These are phyloP conservation scores for Tragelaphus scriptus DNA, from an alignment of 2,113 vertebrate genomes.

Conservation along the genomic window DNA sequence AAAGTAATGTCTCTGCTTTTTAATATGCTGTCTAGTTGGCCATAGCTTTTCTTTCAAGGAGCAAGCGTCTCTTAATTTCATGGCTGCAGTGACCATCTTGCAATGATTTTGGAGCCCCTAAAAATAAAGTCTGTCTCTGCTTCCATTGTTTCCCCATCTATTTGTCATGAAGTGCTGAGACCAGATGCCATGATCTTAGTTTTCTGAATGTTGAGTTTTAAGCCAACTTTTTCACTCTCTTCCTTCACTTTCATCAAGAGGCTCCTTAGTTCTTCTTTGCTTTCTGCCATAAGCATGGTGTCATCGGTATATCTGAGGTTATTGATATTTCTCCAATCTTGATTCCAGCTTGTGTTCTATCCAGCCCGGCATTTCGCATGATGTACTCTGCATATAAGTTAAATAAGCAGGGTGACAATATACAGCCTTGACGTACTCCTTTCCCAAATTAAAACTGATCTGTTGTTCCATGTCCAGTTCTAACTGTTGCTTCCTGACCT, in stretches of 20 bases:
- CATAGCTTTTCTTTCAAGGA: background rate
- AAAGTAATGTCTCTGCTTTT: background rate
- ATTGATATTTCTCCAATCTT: background rate
- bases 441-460: accelerated
- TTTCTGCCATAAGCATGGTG: background rate
- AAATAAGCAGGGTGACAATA: background rate
- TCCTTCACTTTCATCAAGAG: background rate
- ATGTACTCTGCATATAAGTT: background rate
- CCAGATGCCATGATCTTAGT: background rate
- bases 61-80: background rate
- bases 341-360: background rate
- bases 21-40: background rate
- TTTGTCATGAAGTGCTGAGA: background rate
- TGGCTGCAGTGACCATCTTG: background rate
- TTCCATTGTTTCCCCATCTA: background rate
- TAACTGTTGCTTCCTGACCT: background rate
- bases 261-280: background rate
- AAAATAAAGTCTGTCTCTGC: background rate
- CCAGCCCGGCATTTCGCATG: accelerated
- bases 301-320: background rate
- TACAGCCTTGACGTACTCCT: background rate
- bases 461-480: background rate
- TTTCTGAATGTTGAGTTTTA: background rate
- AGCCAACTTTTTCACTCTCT: background rate
- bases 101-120: background rate